Conservation (phyloP, 2,113 vertebrate genomes). For the Dicaeum eximium region DNA sequence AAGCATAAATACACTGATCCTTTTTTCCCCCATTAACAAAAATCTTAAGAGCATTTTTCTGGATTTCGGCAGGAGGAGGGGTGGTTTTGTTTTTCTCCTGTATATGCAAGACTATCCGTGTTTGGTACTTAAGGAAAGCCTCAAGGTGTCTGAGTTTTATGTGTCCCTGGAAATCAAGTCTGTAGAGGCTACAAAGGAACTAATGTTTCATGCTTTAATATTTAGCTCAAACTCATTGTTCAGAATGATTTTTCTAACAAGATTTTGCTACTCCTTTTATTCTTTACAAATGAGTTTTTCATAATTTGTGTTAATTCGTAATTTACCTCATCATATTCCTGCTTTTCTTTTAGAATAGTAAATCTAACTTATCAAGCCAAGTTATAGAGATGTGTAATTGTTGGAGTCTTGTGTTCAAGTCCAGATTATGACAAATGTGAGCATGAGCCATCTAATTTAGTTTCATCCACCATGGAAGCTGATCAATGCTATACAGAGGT, state of each 20-base stretch:
- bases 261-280: not conserved
- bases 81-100: not conserved
- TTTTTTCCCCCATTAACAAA: not conserved
- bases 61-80: not conserved
- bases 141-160: not conserved
- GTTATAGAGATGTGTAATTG: not conserved
- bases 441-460: not conserved
- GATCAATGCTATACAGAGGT: not conserved
- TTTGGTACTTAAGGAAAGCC: not conserved
- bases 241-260: not conserved
- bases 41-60: not conserved
- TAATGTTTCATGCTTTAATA: not conserved
- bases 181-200: not conserved
- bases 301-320: not conserved
- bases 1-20: not conserved
- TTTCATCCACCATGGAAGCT: not conserved
- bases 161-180: not conserved
- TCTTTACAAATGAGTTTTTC: not conserved
- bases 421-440: not conserved
- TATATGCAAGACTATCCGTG: not conserved
- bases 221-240: not conserved
- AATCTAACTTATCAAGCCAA: not conserved
- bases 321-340: not conserved
- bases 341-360: not conserved
- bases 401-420: not conserved